Evolutionary conservation across 2,113 vertebrate genomes (phyloP).

Genomic region (Amazona guildingii): DNA sequence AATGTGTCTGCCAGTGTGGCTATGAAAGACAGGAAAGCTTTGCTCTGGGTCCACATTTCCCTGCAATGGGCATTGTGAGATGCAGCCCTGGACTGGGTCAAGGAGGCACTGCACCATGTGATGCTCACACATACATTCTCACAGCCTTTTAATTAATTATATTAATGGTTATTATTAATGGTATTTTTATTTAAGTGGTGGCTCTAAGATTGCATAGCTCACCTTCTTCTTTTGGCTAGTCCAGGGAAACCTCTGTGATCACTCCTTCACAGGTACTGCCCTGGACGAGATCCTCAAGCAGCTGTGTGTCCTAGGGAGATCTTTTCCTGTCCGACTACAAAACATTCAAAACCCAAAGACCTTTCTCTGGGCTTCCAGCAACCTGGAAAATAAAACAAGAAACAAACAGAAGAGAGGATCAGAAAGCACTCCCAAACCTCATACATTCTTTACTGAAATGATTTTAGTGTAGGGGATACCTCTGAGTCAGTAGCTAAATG

Average conservation of each 20-base stretch:
- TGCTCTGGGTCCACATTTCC: not conserved
- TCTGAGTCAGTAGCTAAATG: not conserved
- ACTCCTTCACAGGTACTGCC: accelerated
- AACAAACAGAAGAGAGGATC: not conserved
- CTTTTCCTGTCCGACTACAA: not conserved
- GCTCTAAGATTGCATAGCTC: not conserved
- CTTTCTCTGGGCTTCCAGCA: accelerated
- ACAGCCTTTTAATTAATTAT: not conserved
- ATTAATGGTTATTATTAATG: not conserved
- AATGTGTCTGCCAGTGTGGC: not conserved
- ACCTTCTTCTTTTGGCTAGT: not conserved
- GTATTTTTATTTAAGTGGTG: not conserved
- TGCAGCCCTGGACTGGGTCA: not conserved
- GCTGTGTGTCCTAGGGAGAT: accelerated
- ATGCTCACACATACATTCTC: accelerated
- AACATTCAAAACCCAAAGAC: not conserved
- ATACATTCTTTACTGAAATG: not conserved
- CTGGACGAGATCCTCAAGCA: accelerated
- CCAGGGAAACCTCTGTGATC: not conserved
- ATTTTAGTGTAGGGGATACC: too few relatives aligned
- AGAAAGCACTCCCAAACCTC: not conserved
- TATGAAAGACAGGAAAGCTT: not conserved
- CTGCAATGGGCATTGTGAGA: accelerated
- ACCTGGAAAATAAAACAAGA: not conserved
- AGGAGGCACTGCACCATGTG: not conserved